These are phyloP conservation scores for Arge pagana DNA, from an alignment of 2,888 invertebrate genomes.

Conservation along the genomic window DNA sequence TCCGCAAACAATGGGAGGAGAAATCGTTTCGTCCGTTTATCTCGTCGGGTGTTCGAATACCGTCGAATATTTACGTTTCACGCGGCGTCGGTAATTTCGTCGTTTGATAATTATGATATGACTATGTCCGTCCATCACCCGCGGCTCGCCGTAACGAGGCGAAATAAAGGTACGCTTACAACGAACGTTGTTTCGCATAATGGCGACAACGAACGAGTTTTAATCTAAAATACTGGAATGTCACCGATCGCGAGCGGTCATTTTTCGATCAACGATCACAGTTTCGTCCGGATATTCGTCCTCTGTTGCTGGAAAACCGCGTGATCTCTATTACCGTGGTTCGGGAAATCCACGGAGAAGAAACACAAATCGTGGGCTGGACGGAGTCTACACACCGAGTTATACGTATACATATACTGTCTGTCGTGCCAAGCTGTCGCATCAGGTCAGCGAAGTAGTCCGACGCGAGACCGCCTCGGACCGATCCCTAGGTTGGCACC, in stretches of 20 bases:
- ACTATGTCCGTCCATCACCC: slow-evolving; percentile 55
- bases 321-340: too few relatives aligned
- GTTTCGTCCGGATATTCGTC: background rate
- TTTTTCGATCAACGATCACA: background rate
- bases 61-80: too few relatives aligned
- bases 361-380: slow-evolving; percentile 55
- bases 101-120: slow-evolving; percentile 52
- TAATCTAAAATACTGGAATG: slow-evolving; percentile 29
- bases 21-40: too few relatives aligned
- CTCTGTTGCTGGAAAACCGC: too few relatives aligned
- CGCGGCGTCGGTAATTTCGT: too few relatives aligned
- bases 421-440: slow-evolving; percentile 51
- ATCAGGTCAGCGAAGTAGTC: slow-evolving; percentile 3
- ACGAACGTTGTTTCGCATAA: too few relatives aligned
- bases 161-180: slow-evolving; percentile 25
- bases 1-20: too few relatives aligned
- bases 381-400: slow-evolving; percentile 57
- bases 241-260: background rate
- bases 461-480: slow-evolving; percentile 21
- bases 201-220: slow-evolving; percentile 38
- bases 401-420: slow-evolving; percentile 57
- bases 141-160: slow-evolving; percentile 32
- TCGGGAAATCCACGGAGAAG: too few relatives aligned
- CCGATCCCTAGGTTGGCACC: slow-evolving; percentile 49
- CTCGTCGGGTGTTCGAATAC: too few relatives aligned